Evolutionary conservation across 2,113 vertebrate species (phyloP).

Genomic region (Chaetops frenatus): DNA sequence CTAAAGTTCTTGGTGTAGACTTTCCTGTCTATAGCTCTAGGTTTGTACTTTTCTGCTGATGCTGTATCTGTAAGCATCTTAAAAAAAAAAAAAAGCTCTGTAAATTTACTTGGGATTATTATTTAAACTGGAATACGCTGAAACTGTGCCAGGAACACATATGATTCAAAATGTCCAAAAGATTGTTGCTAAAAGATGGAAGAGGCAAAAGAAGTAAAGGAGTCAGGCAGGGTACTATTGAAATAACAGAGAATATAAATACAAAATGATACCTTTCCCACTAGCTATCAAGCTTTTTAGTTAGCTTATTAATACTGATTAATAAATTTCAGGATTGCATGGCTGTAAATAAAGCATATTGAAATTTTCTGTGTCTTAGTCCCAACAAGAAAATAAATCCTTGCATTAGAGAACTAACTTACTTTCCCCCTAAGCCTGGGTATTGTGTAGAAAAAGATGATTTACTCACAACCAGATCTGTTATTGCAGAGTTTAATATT

Average conservation of each 20-base stretch:
- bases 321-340: neutral
- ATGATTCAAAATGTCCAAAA: neutral
- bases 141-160: neutral
- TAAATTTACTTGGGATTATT: neutral
- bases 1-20: neutral
- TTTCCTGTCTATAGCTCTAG: neutral
- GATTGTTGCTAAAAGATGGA: neutral
- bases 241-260: neutral
- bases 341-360: neutral
- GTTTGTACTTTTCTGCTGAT: neutral
- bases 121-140: neutral
- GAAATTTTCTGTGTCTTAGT: neutral
- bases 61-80: fast-evolving
- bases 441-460: neutral
- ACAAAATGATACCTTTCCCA: neutral
- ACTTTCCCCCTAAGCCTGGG: neutral
- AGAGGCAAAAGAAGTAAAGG: neutral
- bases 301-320: neutral
- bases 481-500: neutral
- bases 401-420: neutral
- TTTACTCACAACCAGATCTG: neutral
- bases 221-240: neutral
- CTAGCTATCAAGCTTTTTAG: neutral
- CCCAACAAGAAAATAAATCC: neutral
- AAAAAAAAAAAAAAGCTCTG: fast-evolving